phyloP scores from a whole-genome alignment of 2,113 vertebrate genomes.

The Corynorhinus townsendii region DNA sequence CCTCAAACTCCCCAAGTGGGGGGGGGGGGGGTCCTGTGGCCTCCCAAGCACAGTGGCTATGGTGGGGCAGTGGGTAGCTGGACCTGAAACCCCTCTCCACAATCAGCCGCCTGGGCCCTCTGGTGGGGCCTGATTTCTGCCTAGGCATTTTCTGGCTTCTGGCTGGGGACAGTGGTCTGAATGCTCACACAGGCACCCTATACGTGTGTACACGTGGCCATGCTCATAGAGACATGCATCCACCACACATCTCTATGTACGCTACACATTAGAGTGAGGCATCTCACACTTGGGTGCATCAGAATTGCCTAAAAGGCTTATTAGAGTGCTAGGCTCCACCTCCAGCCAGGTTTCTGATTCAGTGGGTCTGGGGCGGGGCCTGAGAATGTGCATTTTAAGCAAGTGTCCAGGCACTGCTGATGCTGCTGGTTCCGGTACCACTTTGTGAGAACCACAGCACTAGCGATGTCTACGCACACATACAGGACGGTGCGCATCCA shows the following conservation, averaged over 20 bases:
- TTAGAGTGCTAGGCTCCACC: not conserved
- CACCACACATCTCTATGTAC: not conserved
- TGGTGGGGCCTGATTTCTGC: not conserved
- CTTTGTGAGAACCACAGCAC: not conserved
- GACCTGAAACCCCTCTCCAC: not conserved
- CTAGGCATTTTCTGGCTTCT: not conserved
- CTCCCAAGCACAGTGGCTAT: not conserved
- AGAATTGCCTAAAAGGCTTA: not conserved
- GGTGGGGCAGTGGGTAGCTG: not conserved
- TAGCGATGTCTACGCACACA: not conserved
- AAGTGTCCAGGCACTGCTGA: not conserved
- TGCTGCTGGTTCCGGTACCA: rapidly evolving
- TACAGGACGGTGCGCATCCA: not conserved
- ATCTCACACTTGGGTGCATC: not conserved
- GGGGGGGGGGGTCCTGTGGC: not conserved
- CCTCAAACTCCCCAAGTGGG: not conserved
- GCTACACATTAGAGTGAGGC: not conserved
- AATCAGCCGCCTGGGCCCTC: not conserved
- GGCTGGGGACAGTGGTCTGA: not conserved
- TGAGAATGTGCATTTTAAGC: not conserved
- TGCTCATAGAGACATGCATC: not conserved
- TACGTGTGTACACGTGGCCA: not conserved
- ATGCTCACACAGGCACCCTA: not conserved
- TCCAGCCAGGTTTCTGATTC: not conserved
- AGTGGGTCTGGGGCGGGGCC: not conserved